Conservation (phyloP, 1,140 invertebrate species). For the Trichoplusia ni region DNA sequence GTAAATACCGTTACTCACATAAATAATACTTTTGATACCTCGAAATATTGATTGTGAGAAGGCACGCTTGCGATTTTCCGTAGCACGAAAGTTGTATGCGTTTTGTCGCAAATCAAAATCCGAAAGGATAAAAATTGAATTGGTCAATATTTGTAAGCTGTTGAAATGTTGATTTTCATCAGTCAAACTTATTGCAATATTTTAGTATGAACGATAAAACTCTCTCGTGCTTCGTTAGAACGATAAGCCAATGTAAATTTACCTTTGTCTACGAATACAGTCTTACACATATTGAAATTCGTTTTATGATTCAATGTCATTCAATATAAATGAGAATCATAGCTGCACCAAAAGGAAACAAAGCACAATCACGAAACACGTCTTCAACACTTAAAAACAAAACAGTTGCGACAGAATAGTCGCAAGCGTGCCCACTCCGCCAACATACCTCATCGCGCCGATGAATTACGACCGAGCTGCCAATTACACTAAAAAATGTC, state of each 20-base stretch:
- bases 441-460: conserved; percentile 39
- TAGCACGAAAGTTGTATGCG: background rate
- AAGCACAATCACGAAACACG: background rate
- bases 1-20: conserved; percentile 29
- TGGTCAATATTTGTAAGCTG: no score
- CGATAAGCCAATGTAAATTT: no score
- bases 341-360: background rate
- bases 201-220: no score
- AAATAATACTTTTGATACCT: conserved; percentile 33
- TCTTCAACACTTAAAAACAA: background rate
- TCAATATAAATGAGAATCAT: no score
- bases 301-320: no score
- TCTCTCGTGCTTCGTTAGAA: no score
- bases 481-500: conserved; percentile 59
- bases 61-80: background rate
- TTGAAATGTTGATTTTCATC: no score
- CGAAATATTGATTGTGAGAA: background rate
- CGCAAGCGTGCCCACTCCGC: background rate
- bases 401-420: background rate
- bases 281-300: no score
- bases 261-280: no score
- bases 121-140: no score
- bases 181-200: no score
- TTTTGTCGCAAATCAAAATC: no score
- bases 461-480: conserved; percentile 53